A percentile compares a stretch with the other conserved stretches of the same genome.
Conservation (phyloP, 2,888 invertebrate species). For the Schizotus pectinicornis region DNA sequence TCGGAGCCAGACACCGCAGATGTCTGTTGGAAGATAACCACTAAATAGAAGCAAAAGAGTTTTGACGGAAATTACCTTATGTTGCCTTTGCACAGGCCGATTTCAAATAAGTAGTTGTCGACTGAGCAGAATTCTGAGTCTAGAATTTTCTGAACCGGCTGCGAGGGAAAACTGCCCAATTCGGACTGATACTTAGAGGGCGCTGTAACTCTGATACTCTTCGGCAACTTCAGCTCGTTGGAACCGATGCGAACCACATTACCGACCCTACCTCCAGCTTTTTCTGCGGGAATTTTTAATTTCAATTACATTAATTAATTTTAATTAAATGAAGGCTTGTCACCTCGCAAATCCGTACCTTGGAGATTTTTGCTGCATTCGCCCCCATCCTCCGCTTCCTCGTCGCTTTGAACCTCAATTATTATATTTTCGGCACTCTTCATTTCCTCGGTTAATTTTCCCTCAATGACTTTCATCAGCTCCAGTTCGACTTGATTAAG, state of each 20-base stretch:
- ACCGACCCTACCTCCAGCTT: background rate
- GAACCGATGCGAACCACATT: slow-evolving; percentile 9
- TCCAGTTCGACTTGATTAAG: slow-evolving; percentile 28
- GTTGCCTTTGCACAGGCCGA: slow-evolving; percentile 45
- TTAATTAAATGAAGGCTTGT: no score
- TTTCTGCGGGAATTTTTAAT: no score
- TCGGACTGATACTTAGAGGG: slow-evolving; percentile 38
- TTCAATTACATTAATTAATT: no score
- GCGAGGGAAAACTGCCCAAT: slow-evolving; percentile 40
- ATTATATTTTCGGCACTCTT: slow-evolving; percentile 42
- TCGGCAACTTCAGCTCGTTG: slow-evolving; percentile 23
- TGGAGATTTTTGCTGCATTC: background rate
- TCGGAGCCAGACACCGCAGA: slow-evolving; percentile 44
- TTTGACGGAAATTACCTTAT: slow-evolving; percentile 11
- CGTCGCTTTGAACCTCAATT: slow-evolving; percentile 40
- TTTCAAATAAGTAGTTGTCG: slow-evolving; percentile 50
- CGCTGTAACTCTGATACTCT: slow-evolving; percentile 35
- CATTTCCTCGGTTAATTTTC: slow-evolving; percentile 35
- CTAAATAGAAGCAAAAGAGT: no score
- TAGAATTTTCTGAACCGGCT: slow-evolving; percentile 39
- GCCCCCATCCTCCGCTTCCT: slow-evolving; percentile 26
- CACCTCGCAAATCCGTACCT: background rate
- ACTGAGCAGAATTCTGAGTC: slow-evolving; percentile 43
- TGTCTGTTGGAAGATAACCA: slow-evolving; percentile 37
- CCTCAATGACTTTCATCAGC: slow-evolving; percentile 27